These are phyloP conservation scores for Sphaeridia pumilis DNA, from an alignment of 2,888 invertebrate genomes.

Conservation along the genomic window DNA sequence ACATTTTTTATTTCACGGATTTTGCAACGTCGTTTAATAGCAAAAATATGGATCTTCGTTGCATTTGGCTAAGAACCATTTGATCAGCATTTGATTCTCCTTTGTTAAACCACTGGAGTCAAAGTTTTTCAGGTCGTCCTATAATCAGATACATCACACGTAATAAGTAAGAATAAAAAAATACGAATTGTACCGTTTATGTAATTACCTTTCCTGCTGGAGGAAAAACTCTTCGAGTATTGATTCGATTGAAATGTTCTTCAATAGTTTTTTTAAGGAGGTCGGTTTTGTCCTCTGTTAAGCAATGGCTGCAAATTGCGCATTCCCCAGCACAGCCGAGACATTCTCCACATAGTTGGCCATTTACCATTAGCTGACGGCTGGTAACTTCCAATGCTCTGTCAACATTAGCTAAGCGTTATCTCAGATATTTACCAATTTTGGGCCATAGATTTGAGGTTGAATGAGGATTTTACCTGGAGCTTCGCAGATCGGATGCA, in stretches of 20 bases:
- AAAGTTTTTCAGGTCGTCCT: constrained; percentile 21
- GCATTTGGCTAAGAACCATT: constrained; percentile 88
- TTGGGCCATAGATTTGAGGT: background rate
- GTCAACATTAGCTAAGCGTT: too few relatives aligned
- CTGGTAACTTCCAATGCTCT: constrained; percentile 58
- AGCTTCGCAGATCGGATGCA: background rate
- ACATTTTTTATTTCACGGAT: too few relatives aligned
- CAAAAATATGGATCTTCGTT: constrained; percentile 69
- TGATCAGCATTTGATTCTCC: constrained; percentile 59
- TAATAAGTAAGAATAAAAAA: background rate
- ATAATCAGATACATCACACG: background rate
- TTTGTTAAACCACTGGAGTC: constrained; percentile 43
- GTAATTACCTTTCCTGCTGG: constrained; percentile 40
- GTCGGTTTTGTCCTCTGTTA: constrained; percentile 48
- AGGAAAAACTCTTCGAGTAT: constrained; percentile 72
- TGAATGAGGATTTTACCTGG: constrained; percentile 8
- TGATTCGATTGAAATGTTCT: constrained; percentile 68
- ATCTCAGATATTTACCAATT: too few relatives aligned
- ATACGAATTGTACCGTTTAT: background rate
- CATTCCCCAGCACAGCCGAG: constrained; percentile 51
- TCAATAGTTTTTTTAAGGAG: constrained; percentile 56
- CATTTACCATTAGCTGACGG: constrained; percentile 66
- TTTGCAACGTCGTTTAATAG: background rate
- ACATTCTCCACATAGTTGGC: constrained; percentile 51
- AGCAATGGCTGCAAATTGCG: constrained; percentile 65